A percentile compares a stretch with the other conserved stretches of the same genome.
Conservation (phyloP, 1,140 invertebrate genomes). For the Radopholus similis region DNA sequence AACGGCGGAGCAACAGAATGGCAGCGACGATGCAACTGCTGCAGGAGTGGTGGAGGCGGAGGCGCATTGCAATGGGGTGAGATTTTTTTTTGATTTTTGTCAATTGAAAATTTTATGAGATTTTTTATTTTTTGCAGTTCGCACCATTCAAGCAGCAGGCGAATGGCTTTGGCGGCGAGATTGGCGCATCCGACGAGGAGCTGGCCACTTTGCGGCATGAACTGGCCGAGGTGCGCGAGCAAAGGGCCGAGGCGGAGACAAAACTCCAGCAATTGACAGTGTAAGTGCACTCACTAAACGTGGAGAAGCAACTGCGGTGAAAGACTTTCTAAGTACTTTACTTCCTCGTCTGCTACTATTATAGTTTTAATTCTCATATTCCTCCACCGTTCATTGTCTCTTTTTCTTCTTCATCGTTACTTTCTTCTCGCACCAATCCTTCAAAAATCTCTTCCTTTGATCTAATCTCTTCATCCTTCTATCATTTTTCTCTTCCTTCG, state of each 20-base stretch:
- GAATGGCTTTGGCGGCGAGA: background rate
- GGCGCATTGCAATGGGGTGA: conserved; percentile 7
- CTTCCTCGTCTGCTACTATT: background rate
- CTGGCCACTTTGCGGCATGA: conserved; percentile 1
- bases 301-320: too few relatives aligned
- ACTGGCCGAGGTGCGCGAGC: conserved; percentile 24
- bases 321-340: background rate
- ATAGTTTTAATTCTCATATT: too few relatives aligned
- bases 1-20: conserved; percentile 20
- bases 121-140: background rate
- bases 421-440: too few relatives aligned
- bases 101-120: too few relatives aligned
- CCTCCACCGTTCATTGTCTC: too few relatives aligned
- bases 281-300: too few relatives aligned
- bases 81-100: background rate
- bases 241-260: conserved; percentile 24
- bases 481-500: too few relatives aligned
- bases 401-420: too few relatives aligned
- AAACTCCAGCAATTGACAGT: conserved; percentile 35
- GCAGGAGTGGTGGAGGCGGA: conserved; percentile 7
- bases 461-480: too few relatives aligned
- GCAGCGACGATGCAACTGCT: background rate
- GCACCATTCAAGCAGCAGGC: conserved; percentile 3
- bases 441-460: too few relatives aligned
- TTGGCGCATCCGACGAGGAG: background rate